These are phyloP conservation scores for Pheucticus melanocephalus DNA, from an alignment of 2,113 vertebrate species.

Conservation along the genomic window DNA sequence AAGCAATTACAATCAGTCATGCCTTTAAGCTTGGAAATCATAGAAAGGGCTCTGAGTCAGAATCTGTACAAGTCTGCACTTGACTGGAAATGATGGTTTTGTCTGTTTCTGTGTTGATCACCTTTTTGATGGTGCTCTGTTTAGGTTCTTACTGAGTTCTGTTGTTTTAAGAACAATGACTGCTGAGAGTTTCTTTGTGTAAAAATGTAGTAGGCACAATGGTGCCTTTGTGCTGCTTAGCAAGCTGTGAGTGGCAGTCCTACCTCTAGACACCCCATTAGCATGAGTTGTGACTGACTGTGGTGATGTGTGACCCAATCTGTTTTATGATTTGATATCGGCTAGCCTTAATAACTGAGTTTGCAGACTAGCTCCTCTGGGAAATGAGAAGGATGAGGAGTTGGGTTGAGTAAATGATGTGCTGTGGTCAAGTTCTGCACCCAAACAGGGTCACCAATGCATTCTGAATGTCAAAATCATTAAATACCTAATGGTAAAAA, in stretches of 20 bases:
- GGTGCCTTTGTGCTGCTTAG: neutral
- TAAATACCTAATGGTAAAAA: neutral
- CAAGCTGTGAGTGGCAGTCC: neutral
- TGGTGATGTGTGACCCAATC: neutral
- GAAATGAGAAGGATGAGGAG: neutral
- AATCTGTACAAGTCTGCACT: neutral
- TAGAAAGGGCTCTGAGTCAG: neutral
- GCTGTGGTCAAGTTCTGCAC: neutral
- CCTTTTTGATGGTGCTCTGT: neutral
- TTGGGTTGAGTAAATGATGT: neutral
- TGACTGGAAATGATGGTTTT: neutral
- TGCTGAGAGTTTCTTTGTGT: neutral
- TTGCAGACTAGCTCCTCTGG: neutral
- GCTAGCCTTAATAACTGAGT: neutral
- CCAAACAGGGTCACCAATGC: neutral
- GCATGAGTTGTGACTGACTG: neutral
- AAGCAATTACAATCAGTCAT: neutral
- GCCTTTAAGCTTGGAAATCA: neutral
- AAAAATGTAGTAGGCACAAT: neutral
- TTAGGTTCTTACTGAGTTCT: neutral
- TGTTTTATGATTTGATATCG: neutral
- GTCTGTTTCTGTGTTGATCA: neutral
- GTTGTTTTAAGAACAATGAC: neutral
- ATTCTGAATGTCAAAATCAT: neutral
- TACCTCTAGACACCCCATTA: neutral